Evolutionary conservation across 2,113 vertebrate species (phyloP).

Genomic region (Calyptommatus sinebrachiatus): DNA sequence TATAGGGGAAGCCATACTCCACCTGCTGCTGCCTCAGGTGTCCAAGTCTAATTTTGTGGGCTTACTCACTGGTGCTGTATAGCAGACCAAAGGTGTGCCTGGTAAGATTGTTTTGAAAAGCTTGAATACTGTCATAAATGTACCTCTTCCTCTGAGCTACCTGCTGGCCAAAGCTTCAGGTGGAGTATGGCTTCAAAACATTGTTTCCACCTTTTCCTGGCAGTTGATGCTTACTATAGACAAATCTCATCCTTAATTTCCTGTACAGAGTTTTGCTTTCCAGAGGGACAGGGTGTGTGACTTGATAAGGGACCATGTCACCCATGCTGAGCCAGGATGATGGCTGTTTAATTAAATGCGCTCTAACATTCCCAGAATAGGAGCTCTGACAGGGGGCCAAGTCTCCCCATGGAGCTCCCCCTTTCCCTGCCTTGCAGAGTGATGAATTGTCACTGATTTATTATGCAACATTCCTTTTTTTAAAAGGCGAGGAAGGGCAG

Average conservation of each 20-base stretch:
- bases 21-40: no score
- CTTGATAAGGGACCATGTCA: not conserved
- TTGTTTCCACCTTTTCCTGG: not conserved
- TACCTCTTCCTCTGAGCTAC: not conserved
- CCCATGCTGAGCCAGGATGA: not conserved
- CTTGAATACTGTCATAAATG: no score
- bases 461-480: not conserved
- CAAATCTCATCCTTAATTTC: not conserved
- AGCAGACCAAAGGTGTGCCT: not conserved
- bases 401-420: not conserved
- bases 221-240: not conserved
- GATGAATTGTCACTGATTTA: not conserved
- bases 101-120: not conserved
- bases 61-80: not conserved
- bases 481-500: not conserved
- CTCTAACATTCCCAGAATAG: not conserved
- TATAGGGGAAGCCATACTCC: no score
- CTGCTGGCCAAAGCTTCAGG: not conserved
- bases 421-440: not conserved
- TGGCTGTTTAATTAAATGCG: slow-evolving; percentile 17
- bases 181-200: not conserved
- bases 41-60: not conserved
- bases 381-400: not conserved
- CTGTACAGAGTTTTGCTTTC: not conserved
- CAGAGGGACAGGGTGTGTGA: not conserved